Evolutionary conservation across 2,113 vertebrate species (phyloP).

Genomic region (Cranoglanis bouderius): DNA sequence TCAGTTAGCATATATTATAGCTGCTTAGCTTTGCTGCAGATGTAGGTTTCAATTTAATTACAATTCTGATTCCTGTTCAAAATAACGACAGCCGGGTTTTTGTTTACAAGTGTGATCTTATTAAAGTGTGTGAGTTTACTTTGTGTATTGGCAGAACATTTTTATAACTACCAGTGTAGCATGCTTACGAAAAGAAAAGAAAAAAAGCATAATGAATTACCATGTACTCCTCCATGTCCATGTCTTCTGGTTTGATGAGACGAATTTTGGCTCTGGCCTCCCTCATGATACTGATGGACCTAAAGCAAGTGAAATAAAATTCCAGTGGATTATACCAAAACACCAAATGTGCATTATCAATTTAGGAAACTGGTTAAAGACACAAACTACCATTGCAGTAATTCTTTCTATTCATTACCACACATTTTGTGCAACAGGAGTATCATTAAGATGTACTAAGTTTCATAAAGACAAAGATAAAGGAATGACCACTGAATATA

Average conservation of each 20-base stretch:
- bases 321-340: not conserved
- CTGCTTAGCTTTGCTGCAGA: not conserved
- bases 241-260: constrained; percentile 90
- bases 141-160: not conserved
- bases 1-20: not conserved
- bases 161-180: not conserved
- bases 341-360: not conserved
- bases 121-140: not conserved
- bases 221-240: constrained; percentile 96
- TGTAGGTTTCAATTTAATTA: not conserved
- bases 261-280: constrained; percentile 88
- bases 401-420: not conserved
- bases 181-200: not conserved
- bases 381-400: not conserved
- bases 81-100: not conserved
- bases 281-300: constrained; percentile 95
- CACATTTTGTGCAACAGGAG: not conserved
- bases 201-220: constrained; percentile 61
- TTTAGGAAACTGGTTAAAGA: not conserved
- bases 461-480: not conserved
- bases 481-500: not conserved
- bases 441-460: not conserved
- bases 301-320: constrained; percentile 51
- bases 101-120: not conserved
- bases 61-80: not conserved